A percentile compares a stretch with the other conserved stretches of the same genome.
Evolutionary conservation across 1,140 invertebrate genomes (phyloP).

Genomic region (Orius laevigatus): DNA sequence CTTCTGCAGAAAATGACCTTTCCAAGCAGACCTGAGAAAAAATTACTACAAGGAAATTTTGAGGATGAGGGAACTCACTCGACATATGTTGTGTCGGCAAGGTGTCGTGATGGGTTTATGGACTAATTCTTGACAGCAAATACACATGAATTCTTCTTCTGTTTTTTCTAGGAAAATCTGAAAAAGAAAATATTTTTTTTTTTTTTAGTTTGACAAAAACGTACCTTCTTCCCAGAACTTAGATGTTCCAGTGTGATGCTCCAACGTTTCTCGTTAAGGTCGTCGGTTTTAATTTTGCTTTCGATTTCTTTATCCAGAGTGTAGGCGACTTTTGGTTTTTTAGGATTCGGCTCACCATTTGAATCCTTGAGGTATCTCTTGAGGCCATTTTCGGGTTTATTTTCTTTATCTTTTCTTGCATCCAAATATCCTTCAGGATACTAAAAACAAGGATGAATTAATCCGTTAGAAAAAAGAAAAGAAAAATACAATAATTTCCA

Average conservation of each 20-base stretch:
- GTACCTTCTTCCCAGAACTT: slow-evolving; percentile 34
- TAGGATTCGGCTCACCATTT: slow-evolving; percentile 20
- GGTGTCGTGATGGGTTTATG: slow-evolving; percentile 53
- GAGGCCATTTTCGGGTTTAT: slow-evolving; percentile 15
- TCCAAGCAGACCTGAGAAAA: slow-evolving; percentile 39
- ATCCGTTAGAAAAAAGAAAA: too few relatives aligned
- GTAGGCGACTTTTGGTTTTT: slow-evolving; percentile 33
- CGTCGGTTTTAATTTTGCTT: slow-evolving; percentile 40
- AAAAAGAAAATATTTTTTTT: slow-evolving; percentile 20
- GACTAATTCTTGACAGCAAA: slow-evolving; percentile 63
- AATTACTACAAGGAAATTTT: slow-evolving; percentile 3
- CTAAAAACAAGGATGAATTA: slow-evolving; percentile 26
- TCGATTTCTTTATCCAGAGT: slow-evolving; percentile 31
- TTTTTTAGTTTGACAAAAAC: slow-evolving; percentile 7
- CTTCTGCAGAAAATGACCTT: slow-evolving; percentile 46
- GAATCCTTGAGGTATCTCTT: slow-evolving; percentile 7
- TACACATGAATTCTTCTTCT: slow-evolving; percentile 52
- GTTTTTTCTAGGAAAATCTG: slow-evolving; percentile 48
- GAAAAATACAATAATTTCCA: slow-evolving; percentile 32
- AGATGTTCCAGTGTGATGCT: slow-evolving; percentile 33
- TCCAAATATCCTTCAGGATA: slow-evolving; percentile 65
- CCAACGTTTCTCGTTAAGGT: slow-evolving; percentile 50
- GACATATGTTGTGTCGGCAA: slow-evolving; percentile 64
- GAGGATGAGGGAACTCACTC: slow-evolving; percentile 30
- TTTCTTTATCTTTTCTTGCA: slow-evolving; percentile 33